Percentiles rank a stretch among this genome's conserved stretches.
Evolutionary conservation across 1,140 invertebrate species (phyloP).

Genomic region (Tetramorium parvispinum): DNA sequence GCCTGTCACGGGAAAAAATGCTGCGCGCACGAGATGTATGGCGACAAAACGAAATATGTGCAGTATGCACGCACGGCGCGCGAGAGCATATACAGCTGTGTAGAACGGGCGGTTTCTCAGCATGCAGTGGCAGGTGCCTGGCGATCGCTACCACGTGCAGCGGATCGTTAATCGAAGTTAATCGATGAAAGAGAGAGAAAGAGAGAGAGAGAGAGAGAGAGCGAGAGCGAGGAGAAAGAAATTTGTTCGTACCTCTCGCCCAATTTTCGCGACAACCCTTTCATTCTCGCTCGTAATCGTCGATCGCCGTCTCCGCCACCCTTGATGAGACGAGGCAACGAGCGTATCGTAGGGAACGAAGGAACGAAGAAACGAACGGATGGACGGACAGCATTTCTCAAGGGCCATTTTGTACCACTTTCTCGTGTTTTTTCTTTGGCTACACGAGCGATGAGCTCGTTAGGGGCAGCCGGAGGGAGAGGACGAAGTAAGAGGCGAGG

Average conservation of each 20-base stretch:
- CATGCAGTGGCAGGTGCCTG: conserved; percentile 39
- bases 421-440: conserved; percentile 78
- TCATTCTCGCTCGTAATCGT: conserved; percentile 50
- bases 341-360: conserved; percentile 30
- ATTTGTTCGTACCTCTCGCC: conserved; percentile 63
- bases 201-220: neutral
- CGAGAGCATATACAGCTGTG: neutral
- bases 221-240: neutral
- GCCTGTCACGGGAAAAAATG: conserved; percentile 52
- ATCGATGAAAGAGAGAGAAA: conserved; percentile 34
- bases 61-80: conserved; percentile 1
- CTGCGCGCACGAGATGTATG: conserved; percentile 24
- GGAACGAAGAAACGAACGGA: conserved; percentile 60
- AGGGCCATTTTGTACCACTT: conserved; percentile 82
- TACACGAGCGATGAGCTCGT: conserved; percentile 80
- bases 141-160: conserved; percentile 13
- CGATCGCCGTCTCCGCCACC: conserved; percentile 40
- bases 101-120: conserved; percentile 12
- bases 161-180: conserved; percentile 34
- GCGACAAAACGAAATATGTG: conserved; percentile 39
- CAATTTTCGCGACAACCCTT: conserved; percentile 73
- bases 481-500: conserved; percentile 70
- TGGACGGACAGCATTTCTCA: conserved; percentile 79
- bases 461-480: conserved; percentile 77
- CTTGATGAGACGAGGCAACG: conserved; percentile 23